Conservation (phyloP, 2,888 invertebrate species). For the Oasisia sp. region DNA sequence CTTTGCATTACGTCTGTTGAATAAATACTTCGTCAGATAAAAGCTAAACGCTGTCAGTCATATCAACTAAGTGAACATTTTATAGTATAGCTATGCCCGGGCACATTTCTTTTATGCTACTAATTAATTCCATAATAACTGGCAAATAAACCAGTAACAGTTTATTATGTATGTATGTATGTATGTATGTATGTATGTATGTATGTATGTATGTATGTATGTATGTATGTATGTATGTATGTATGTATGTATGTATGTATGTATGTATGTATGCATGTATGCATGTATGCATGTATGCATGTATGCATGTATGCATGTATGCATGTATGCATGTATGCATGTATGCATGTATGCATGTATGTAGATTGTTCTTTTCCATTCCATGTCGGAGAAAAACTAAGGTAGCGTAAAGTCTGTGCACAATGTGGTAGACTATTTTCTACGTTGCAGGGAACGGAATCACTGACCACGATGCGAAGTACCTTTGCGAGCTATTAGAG, state of each 20-base stretch:
- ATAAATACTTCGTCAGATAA: neutral
- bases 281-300: no score
- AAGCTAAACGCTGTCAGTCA: neutral
- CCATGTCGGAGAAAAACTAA: neutral
- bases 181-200: no score
- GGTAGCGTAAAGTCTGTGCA: neutral
- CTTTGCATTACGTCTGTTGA: neutral
- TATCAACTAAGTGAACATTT: neutral
- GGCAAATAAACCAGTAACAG: neutral
- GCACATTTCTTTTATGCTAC: neutral
- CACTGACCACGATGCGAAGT: constrained; percentile 30
- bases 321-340: no score
- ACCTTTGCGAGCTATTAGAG: constrained; percentile 31
- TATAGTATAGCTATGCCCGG: neutral
- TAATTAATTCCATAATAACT: neutral
- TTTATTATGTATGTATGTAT: neutral
- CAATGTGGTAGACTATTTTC: neutral
- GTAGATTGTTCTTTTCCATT: neutral
- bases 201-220: no score
- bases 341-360: neutral
- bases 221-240: no score
- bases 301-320: no score
- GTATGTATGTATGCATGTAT: no score
- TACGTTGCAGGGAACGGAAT: constrained; percentile 31
- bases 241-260: no score